phyloP scores from a whole-genome alignment of 1,140 invertebrate species.

The Streblospio benedicti region DNA sequence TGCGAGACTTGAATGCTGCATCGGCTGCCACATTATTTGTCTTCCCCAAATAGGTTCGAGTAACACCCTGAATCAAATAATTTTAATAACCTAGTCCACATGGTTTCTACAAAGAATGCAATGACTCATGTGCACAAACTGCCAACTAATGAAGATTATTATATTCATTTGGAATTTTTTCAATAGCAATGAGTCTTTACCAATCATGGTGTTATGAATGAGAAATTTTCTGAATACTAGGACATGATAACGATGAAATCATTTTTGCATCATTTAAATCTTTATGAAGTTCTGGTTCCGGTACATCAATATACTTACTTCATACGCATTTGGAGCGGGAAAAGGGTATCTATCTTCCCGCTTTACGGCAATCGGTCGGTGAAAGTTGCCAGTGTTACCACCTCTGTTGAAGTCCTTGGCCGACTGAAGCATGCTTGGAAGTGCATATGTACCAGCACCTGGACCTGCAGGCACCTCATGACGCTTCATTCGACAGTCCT shows the following conservation, averaged over 20 bases:
- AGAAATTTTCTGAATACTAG: too few relatives aligned
- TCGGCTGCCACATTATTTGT: constrained; percentile 37
- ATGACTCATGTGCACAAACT: too few relatives aligned
- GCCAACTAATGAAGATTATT: too few relatives aligned
- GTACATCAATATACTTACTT: too few relatives aligned
- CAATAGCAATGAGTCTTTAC: too few relatives aligned
- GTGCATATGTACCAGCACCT: constrained; percentile 35
- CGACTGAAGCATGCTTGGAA: constrained; percentile 30
- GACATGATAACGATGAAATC: too few relatives aligned
- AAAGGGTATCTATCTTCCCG: constrained; percentile 22
- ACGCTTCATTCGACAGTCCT: constrained; percentile 8
- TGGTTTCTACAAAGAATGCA: too few relatives aligned
- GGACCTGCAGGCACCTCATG: constrained; percentile 21
- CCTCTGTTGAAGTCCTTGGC: constrained; percentile 36
- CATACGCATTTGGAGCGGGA: constrained; percentile 40
- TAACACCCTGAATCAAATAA: neutral
- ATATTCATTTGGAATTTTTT: too few relatives aligned
- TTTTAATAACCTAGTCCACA: too few relatives aligned
- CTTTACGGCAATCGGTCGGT: constrained; percentile 32
- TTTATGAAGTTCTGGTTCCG: too few relatives aligned
- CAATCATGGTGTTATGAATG: too few relatives aligned
- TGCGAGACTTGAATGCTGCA: constrained; percentile 39
- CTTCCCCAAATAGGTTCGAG: constrained; percentile 21
- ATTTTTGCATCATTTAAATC: too few relatives aligned
- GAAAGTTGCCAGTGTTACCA: constrained; percentile 30